phyloP scores from a whole-genome alignment of 2,888 invertebrate species.

The Chloroclysta siterata region DNA sequence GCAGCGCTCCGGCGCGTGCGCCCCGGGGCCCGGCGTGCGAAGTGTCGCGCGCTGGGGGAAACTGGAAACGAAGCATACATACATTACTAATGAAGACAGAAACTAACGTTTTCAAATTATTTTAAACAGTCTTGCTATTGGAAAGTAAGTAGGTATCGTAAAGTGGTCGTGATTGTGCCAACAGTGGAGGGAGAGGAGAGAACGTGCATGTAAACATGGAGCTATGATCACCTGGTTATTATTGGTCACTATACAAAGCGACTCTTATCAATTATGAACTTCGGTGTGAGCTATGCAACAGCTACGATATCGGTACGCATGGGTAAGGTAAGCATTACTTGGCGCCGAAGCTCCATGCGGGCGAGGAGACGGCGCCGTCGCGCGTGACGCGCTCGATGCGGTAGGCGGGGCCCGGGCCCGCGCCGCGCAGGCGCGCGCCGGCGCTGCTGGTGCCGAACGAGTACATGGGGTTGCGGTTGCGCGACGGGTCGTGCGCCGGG shows the following conservation, averaged over 20 bases:
- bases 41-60: slow-evolving; percentile 52
- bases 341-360: slow-evolving; percentile 83
- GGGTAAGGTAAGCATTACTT: slow-evolving; percentile 40
- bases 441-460: slow-evolving; percentile 82
- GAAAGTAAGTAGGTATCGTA: too few species aligned
- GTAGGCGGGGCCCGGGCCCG: slow-evolving; percentile 79
- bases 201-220: too few species aligned
- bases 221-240: too few species aligned
- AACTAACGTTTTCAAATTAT: too few species aligned
- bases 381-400: slow-evolving; percentile 72
- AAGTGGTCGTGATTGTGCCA: too few species aligned
- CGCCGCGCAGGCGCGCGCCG: slow-evolving; percentile 74
- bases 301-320: too few species aligned
- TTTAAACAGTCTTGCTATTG: too few species aligned
- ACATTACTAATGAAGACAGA: too few species aligned
- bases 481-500: slow-evolving; percentile 86
- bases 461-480: slow-evolving; percentile 86
- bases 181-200: too few species aligned
- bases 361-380: slow-evolving; percentile 70
- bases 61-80: slow-evolving; percentile 42
- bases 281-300: too few species aligned
- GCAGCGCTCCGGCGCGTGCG: slow-evolving; percentile 86
- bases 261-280: too few species aligned
- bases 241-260: too few species aligned
- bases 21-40: slow-evolving; percentile 86